Base-by-base conservation (phyloP, 2,888 invertebrate species). In the Caenorhabditis drosophilae region DNA sequence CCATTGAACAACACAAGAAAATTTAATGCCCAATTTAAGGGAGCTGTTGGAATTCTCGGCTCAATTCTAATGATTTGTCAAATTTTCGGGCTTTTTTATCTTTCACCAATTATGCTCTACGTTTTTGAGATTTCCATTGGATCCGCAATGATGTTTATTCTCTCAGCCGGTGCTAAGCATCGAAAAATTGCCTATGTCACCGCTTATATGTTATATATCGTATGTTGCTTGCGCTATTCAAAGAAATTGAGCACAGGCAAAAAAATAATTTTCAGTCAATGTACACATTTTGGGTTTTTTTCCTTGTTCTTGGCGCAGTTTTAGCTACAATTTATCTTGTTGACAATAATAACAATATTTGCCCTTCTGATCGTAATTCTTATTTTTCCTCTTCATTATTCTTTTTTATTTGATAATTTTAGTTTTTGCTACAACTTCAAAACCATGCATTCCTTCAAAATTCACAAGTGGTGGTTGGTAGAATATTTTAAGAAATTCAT, bases 281-380 rank as follows among this genome's bases (percentile, higher is more conserved):
- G 64, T 64, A 64, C 55, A 64, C 64, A 20, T 64, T 64, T 46
- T 64, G 64, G 64, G 64, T 64, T 25, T 64, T 64, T 26, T 64
- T 64, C 52, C 25, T 59, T 15, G 59, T 64, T 11, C 20, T 64
- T 3, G 64, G 64, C 36, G 64, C 58, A 23, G 36, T 64, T 44
- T 35, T 64, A 27, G 59, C 64, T 2, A 41, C 55, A 1, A 22
- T 64, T 4, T 64, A 52, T 27, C 31, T 64, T 2, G 55, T 47
- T 16, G 54, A 63, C 26, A 63, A 63, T 46, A 42, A 54, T 20
- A 22, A 27, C 11, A 54, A 58, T 38, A 50, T 54, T 35, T 64
- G 63, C 31, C 4, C 16, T 3, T 4, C 25, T 0, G 7, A n/a
- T n/a, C n/a, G n/a, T n/a, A n/a, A n/a, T n/a, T n/a, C n/a, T n/a